Conservation (phyloP, 2,888 invertebrate genomes). For the Alentia gelatinosa region DNA sequence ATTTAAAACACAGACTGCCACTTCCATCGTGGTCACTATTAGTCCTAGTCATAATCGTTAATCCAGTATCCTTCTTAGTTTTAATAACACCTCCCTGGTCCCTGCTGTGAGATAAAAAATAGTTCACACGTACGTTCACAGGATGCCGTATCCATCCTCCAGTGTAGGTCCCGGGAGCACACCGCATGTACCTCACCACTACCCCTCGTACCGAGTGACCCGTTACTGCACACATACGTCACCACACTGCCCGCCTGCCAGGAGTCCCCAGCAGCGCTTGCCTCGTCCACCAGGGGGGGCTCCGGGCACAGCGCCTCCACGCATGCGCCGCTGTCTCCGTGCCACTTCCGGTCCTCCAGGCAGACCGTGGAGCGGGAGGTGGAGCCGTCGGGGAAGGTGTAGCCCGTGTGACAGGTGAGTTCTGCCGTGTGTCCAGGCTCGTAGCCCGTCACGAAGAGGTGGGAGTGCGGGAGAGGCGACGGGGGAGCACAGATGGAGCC, state of each 20-base stretch:
- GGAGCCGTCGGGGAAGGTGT: neutral
- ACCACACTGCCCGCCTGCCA: neutral
- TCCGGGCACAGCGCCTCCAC: neutral
- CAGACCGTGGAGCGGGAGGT: neutral
- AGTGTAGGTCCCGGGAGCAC: neutral
- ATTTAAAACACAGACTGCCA: no score
- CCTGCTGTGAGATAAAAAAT: no score
- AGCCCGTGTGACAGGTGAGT: neutral
- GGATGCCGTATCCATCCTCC: neutral
- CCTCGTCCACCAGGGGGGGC: neutral
- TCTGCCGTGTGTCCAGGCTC: neutral
- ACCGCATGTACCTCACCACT: neutral
- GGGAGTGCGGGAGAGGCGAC: neutral
- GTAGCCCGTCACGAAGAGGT: neutral
- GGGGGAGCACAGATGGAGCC: neutral
- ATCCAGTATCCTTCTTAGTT: no score
- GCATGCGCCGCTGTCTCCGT: neutral
- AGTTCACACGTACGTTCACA: neutral
- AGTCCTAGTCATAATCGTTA: no score
- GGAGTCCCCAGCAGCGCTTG: neutral
- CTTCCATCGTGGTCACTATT: no score
- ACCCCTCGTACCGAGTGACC: neutral
- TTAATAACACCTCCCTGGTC: no score
- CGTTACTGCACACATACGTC: neutral
- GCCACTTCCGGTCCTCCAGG: neutral